A percentile compares a stretch with the other conserved stretches of the same genome.
phyloP scores from a whole-genome alignment of 2,113 vertebrate species.

The Heptranchias perlo region DNA sequence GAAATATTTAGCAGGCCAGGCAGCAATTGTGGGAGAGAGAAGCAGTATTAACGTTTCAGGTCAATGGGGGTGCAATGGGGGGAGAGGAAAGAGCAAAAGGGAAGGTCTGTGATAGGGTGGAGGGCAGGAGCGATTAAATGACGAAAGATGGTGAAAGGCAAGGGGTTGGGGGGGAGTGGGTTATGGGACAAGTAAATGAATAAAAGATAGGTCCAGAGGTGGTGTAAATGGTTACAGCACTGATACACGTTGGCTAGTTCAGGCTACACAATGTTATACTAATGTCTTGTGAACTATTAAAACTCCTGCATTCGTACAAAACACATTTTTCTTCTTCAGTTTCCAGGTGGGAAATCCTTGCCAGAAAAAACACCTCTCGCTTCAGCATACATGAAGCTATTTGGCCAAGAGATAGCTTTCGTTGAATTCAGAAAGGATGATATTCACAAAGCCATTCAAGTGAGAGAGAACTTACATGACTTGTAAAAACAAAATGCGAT shows the following conservation, averaged over 20 bases:
- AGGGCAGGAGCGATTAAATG: too few species aligned
- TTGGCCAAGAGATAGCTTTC: slow-evolving; percentile 52
- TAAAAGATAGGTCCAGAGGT: neutral
- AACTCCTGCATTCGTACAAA: neutral
- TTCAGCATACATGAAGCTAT: slow-evolving; percentile 48
- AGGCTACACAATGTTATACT: neutral
- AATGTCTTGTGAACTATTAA: neutral
- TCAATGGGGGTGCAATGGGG: too few species aligned
- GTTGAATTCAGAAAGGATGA: slow-evolving; percentile 41
- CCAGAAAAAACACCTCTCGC: slow-evolving; percentile 46
- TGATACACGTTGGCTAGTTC: too few species aligned
- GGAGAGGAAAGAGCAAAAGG: too few species aligned
- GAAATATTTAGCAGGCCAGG: neutral
- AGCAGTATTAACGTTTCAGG: neutral
- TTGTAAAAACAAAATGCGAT: too few species aligned
- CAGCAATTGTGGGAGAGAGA: neutral
- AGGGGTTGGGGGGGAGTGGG: too few species aligned
- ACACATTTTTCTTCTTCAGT: slow-evolving; percentile 43
- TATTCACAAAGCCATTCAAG: slow-evolving; percentile 49
- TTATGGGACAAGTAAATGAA: neutral
- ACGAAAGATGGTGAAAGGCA: too few species aligned
- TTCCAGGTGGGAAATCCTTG: slow-evolving; percentile 51
- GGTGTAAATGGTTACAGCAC: neutral
- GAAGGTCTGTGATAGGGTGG: too few species aligned
- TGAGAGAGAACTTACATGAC: slow-evolving; percentile 35